Evolutionary conservation across 2,888 invertebrate genomes (phyloP).

Genomic region (Drosophila anomalata): DNA sequence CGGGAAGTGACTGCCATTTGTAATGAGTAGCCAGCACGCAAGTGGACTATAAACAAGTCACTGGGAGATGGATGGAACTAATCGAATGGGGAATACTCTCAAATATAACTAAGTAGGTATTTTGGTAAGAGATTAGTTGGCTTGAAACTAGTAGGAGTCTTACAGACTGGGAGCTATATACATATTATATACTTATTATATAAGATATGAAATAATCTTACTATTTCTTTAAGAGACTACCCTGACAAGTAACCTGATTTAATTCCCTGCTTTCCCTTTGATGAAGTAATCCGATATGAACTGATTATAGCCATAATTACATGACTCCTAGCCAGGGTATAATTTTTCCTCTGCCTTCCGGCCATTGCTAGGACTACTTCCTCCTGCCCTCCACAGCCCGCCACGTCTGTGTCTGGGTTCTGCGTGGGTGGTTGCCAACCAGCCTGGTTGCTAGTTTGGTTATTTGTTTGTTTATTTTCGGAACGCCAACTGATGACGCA

Average conservation of each 20-base stretch:
- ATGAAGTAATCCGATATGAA: not conserved
- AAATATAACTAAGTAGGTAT: not conserved
- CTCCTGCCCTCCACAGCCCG: conserved; percentile 1
- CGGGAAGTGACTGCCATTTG: conserved; percentile 41
- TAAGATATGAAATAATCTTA: no score
- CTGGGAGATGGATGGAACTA: not conserved
- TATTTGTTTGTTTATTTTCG: conserved; percentile 21
- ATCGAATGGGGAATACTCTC: not conserved
- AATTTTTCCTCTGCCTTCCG: conserved; percentile 12
- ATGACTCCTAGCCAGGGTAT: conserved; percentile 18
- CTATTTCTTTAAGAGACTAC: no score
- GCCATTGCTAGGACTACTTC: conserved; percentile 1
- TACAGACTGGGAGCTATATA: no score
- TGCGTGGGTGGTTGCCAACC: conserved; percentile 37
- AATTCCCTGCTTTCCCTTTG: not conserved
- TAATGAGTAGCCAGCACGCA: conserved; percentile 74
- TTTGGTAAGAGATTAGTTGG: no score
- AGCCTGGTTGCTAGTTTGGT: conserved; percentile 18
- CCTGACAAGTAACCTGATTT: not conserved
- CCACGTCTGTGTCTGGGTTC: not conserved
- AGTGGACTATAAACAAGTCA: conserved; percentile 61
- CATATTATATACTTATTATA: no score
- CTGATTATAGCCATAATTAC: conserved; percentile 4
- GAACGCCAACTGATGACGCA: conserved; percentile 44
- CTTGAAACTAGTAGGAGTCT: no score